A percentile compares a stretch with the other conserved stretches of the same genome.
Conservation (phyloP, 2,888 invertebrate genomes). For the Agrotis puta region DNA sequence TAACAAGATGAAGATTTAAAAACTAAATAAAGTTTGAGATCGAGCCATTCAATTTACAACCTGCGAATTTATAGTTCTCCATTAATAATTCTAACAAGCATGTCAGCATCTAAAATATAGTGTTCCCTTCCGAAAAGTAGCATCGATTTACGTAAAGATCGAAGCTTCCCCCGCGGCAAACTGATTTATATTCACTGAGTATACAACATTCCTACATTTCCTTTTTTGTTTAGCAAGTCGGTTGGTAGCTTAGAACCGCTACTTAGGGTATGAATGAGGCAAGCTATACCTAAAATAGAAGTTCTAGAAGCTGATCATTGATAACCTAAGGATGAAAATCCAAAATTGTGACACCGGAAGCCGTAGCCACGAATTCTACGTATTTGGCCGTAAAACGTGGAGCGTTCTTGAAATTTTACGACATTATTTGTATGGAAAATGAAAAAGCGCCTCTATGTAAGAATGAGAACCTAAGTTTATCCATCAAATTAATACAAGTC, state of each 20-base stretch:
- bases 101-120: constrained; percentile 45
- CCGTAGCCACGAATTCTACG: too few species aligned
- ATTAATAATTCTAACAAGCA: constrained; percentile 35
- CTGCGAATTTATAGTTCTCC: constrained; percentile 26
- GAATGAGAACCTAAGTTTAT: too few species aligned
- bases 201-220: constrained; percentile 45
- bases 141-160: constrained; percentile 44
- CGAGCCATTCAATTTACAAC: constrained; percentile 26
- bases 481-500: too few species aligned
- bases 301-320: neutral
- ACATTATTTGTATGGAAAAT: too few species aligned
- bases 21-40: neutral
- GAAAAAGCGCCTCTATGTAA: too few species aligned
- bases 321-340: too few species aligned
- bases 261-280: constrained; percentile 1
- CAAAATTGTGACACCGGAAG: too few species aligned
- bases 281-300: neutral
- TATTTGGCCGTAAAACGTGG: too few species aligned
- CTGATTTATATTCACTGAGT: constrained; percentile 64
- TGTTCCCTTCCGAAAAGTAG: constrained; percentile 48
- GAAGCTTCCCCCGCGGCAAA: constrained; percentile 45
- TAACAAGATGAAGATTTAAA: neutral
- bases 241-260: constrained; percentile 22
- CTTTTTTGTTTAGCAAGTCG: constrained; percentile 54
- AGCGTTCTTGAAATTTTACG: too few species aligned